Conservation (phyloP, 1,140 invertebrate species). For the Pinna nobilis region DNA sequence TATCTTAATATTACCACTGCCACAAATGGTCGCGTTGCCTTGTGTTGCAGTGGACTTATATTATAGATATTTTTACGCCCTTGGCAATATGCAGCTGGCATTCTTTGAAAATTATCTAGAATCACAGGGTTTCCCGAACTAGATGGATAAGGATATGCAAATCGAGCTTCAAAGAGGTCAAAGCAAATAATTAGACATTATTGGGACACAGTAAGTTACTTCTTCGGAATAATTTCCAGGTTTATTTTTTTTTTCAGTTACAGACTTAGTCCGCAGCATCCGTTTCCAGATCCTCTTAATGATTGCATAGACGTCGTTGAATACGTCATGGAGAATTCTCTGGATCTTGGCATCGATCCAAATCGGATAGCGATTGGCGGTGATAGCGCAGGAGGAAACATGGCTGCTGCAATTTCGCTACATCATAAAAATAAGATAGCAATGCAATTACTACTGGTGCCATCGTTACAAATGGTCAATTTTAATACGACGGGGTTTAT, state of each 20-base stretch:
- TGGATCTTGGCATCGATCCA: conserved; percentile 42
- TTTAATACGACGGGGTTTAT: conserved; percentile 60
- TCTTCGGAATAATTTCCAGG: neutral
- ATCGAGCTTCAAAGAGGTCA: no score
- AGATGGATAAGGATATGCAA: no score
- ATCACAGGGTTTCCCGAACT: no score
- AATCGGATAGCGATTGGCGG: conserved; percentile 49
- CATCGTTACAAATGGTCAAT: conserved; percentile 59
- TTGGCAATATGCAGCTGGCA: no score
- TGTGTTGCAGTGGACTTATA: no score
- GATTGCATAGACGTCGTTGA: conserved; percentile 51
- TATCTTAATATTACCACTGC: no score
- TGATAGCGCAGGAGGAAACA: conserved; percentile 54
- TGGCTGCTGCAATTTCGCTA: conserved; percentile 50
- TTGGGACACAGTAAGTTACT: neutral
- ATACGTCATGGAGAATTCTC: conserved; percentile 44
- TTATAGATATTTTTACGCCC: no score
- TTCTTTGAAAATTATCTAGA: no score
- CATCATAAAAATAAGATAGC: conserved; percentile 38
- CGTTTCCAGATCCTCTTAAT: conserved; percentile 48
- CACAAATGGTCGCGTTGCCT: no score
- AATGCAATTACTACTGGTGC: conserved; percentile 64
- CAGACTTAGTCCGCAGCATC: conserved; percentile 50
- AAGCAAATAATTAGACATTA: neutral
- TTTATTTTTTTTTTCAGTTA: conserved; percentile 40